A percentile compares a stretch with the other conserved stretches of the same genome.
These are phyloP conservation scores for Sitta europaea DNA, from an alignment of 2,113 vertebrate species.

Conservation along the genomic window DNA sequence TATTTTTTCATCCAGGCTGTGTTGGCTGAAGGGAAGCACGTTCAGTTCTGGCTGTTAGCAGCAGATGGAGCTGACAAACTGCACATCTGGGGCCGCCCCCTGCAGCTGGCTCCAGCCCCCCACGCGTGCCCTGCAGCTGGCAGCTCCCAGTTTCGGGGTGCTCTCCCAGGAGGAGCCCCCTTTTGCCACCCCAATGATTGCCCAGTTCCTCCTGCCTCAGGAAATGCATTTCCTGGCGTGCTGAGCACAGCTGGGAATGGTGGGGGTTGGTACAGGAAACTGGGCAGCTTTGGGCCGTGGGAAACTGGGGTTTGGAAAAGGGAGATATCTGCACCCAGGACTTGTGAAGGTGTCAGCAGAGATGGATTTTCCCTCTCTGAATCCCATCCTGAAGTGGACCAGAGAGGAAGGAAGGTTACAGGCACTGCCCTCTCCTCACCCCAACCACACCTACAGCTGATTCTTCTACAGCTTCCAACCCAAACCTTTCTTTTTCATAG, in stretches of 20 bases:
- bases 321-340: neutral
- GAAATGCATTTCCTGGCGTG: neutral
- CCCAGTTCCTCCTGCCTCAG: fast-evolving
- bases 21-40: neutral
- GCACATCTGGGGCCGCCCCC: neutral
- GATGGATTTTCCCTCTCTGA: neutral
- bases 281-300: neutral
- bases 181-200: fast-evolving
- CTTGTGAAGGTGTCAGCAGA: fast-evolving
- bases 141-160: fast-evolving
- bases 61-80: constrained; percentile 45
- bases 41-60: neutral
- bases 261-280: fast-evolving
- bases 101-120: neutral
- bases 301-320: neutral
- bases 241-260: neutral
- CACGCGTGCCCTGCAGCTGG: fast-evolving
- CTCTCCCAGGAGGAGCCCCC: neutral
- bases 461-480: neutral
- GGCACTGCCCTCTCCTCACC: neutral
- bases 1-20: neutral
- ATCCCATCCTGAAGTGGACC: neutral
- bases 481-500: neutral
- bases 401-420: neutral
- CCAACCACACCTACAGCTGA: neutral